These are phyloP conservation scores for Chelonoidis abingdonii DNA, from an alignment of 2,113 vertebrate species.

Conservation along the genomic window DNA sequence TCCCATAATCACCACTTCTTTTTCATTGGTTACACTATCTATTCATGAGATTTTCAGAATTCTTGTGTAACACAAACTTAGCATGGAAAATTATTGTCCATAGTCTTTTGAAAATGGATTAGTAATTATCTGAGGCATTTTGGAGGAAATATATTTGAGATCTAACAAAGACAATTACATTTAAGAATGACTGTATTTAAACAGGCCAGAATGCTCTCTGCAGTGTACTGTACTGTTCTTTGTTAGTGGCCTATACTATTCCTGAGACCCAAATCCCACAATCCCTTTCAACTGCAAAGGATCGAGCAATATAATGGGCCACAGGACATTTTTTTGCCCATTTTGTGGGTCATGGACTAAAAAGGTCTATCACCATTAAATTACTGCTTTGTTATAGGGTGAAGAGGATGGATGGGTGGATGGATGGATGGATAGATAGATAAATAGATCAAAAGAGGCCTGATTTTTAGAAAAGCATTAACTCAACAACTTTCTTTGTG, in stretches of 20 bases:
- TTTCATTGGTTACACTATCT: neutral
- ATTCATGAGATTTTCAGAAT: neutral
- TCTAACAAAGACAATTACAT: neutral
- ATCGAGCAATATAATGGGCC: rapidly evolving
- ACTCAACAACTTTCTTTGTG: rapidly evolving
- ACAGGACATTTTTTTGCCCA: neutral
- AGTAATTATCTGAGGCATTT: neutral
- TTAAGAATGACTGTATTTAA: neutral
- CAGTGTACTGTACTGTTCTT: rapidly evolving
- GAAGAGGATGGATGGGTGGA: neutral
- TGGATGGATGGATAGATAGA: neutral
- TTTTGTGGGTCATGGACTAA: neutral
- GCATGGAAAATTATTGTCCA: neutral
- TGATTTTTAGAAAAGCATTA: neutral
- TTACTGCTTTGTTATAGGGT: neutral
- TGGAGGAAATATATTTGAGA: neutral
- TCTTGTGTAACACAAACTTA: neutral
- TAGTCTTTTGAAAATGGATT: neutral
- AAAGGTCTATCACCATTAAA: neutral
- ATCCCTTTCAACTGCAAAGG: neutral
- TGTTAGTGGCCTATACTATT: neutral
- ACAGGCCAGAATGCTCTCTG: neutral
- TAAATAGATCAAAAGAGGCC: neutral
- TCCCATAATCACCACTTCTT: neutral
- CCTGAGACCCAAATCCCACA: neutral